Conservation (phyloP, 2,888 invertebrate genomes). For the Microctonus hyperodae region DNA sequence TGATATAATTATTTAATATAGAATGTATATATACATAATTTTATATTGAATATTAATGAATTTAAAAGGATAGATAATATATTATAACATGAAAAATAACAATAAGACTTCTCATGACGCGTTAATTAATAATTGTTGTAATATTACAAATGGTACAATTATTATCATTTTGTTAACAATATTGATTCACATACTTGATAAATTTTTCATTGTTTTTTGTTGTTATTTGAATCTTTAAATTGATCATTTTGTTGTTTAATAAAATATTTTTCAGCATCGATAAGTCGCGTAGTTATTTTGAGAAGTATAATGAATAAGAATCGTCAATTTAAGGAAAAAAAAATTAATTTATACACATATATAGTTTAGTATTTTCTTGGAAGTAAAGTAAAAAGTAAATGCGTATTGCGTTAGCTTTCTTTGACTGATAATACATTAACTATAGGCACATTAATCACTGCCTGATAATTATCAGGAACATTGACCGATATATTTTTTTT, state of each 20-base stretch:
- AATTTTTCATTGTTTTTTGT: constrained; percentile 8
- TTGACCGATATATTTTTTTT: background rate
- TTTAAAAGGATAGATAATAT: constrained; percentile 24
- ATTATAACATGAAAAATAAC: constrained; percentile 29
- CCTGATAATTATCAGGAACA: background rate
- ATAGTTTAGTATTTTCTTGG: background rate
- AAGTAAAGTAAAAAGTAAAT: background rate
- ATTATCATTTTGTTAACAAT: constrained; percentile 34
- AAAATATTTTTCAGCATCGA: background rate
- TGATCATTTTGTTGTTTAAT: background rate
- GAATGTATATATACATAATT: constrained; percentile 33
- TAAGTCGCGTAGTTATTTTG: background rate
- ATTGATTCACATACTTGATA: constrained; percentile 26
- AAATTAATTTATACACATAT: background rate
- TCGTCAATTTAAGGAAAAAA: background rate
- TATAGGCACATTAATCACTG: background rate
- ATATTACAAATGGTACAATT: constrained; percentile 35
- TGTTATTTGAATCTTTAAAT: background rate
- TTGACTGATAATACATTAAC: background rate
- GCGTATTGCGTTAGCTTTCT: background rate
- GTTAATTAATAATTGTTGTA: constrained; percentile 31
- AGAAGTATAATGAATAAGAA: background rate
- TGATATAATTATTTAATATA: constrained; percentile 45
- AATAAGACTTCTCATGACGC: constrained; percentile 24
- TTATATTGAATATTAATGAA: constrained; percentile 33